Base-by-base conservation (phyloP, 2,113 vertebrate species). In the Onychostruthus taczanowskii region DNA sequence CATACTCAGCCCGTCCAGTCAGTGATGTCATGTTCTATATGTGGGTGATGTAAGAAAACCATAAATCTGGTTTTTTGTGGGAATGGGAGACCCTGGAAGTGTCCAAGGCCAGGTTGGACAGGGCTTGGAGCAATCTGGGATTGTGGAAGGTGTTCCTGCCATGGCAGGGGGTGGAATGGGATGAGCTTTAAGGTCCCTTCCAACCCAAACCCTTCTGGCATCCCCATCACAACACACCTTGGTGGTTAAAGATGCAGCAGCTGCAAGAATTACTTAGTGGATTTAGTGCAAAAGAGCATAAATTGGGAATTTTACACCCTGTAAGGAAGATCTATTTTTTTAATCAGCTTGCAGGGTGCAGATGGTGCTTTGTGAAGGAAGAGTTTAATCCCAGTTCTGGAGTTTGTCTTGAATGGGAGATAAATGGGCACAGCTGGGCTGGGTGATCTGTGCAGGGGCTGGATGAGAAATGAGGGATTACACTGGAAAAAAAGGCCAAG, bases 11-110 rank as follows among this genome's bases (percentile, higher is more conserved):
- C 3, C 35, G 86, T 68, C 43, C 53, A 44, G 44, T 39, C 2
- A 1, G 0, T 27, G 56, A 31, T 18, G 7, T 39, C 0, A 0
- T 33, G n/a, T 30, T 52, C 7, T 1, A 0, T 20, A 2, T 13
- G 30, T 16, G 35, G 16, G 39, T n/a, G 66, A 69, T 74, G 50
- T 6, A 61, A 39, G 44, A 69, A 81, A 77, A 30, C 24, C 31
- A 13, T 28, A 41, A 31, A 69, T 37, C 8, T 35, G 43, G 16
- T 67, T 75, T 63, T 39, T 50, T 3, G 1, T 18, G 14, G 49
- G 58, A 49, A 13, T 10, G 12, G 35, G 13, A 61, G 6, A 6
- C 16, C 50, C 56, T 56, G 87, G 39, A 4, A 75, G 24, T 83
- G 53, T 11, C 47, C 78, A 10, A 31, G 62, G 39, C 16, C 30